Evolutionary conservation across 2,797 vertebrate genomes (phyloP), one percentile per base, ranked within the genome.

Genomic region (Neopelma chrysocephalum): DNA sequence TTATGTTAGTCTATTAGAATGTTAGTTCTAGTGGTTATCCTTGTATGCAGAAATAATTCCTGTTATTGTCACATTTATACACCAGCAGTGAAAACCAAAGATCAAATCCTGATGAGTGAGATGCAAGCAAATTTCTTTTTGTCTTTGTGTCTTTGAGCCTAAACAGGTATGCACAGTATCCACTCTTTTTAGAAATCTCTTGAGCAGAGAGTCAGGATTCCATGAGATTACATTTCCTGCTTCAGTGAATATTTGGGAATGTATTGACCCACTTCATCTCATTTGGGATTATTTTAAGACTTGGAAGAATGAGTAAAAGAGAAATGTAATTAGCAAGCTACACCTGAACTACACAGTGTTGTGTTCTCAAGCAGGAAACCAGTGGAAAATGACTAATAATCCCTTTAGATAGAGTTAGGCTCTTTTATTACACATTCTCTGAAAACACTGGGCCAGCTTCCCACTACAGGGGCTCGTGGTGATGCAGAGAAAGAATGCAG

Each of bases 201-300:
- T 86, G 87, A 78, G 84, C n/a, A 82, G 61, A 50, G 34, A 78
- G 22, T 88, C 60, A 93, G 84, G 80, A 84, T 94, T 92, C 71
- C 69, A 83, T 81, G 73, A 90, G 87, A 94, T 93, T 93, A 76
- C 47, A 75, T 93, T 94, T 90, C 54, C 62, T 88, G 85, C 87
- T 95, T 94, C 96, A 86, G 50, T 90, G 87, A 78, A 78, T 94
- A 72, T 94, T 84, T 84, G 77, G 79, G 65, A 94, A 94, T 62
- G 58, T 91, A 79, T 79, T 84, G 76, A 90, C 51, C 75, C 4
- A 3, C 51, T 82, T 94, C 19, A 54, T 53, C 48, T 94, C 87
- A 48, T 84, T 83, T 79, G 69, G 50, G 65, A 60, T 91, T 91
- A 62, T 95, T 94, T 91, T 69, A 54, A 61, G 66, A n/a, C 51